These are phyloP conservation scores for Tenebrio molitor DNA, from an alignment of 1,140 invertebrate species.

Conservation along the genomic window DNA sequence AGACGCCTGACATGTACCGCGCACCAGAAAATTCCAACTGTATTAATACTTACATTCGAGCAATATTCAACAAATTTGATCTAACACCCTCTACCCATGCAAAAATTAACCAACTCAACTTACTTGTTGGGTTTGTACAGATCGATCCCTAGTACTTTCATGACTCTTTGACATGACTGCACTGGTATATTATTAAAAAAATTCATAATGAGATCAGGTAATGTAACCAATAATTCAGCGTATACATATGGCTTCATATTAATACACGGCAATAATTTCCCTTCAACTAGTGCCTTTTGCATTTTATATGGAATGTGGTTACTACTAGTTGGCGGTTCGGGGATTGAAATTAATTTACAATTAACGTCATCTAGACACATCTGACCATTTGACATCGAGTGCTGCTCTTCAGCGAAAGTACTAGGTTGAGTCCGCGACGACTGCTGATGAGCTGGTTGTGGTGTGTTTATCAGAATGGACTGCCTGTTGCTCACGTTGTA, in stretches of 20 bases:
- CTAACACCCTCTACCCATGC: not conserved
- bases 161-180: conserved; percentile 80
- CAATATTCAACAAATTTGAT: too few relatives aligned
- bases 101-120: conserved; percentile 63
- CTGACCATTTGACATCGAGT: conserved; percentile 66
- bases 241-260: conserved; percentile 88
- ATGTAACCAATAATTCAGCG: conserved; percentile 83
- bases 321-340: conserved; percentile 71
- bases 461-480: conserved; percentile 61
- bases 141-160: conserved; percentile 83
- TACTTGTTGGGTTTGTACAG: conserved; percentile 86
- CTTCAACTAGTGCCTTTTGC: conserved; percentile 83
- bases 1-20: too few relatives aligned
- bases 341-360: conserved; percentile 73
- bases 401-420: conserved; percentile 52
- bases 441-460: conserved; percentile 63
- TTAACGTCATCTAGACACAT: conserved; percentile 63
- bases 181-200: conserved; percentile 84
- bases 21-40: too few relatives aligned
- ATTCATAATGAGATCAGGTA: conserved; percentile 83
- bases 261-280: conserved; percentile 85
- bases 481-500: conserved; percentile 51
- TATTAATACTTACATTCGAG: too few relatives aligned
- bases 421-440: conserved; percentile 53
- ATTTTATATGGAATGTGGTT: conserved; percentile 80